phyloP scores from a whole-genome alignment of 2,797 vertebrate species.

The Acanthopagrus latus region DNA sequence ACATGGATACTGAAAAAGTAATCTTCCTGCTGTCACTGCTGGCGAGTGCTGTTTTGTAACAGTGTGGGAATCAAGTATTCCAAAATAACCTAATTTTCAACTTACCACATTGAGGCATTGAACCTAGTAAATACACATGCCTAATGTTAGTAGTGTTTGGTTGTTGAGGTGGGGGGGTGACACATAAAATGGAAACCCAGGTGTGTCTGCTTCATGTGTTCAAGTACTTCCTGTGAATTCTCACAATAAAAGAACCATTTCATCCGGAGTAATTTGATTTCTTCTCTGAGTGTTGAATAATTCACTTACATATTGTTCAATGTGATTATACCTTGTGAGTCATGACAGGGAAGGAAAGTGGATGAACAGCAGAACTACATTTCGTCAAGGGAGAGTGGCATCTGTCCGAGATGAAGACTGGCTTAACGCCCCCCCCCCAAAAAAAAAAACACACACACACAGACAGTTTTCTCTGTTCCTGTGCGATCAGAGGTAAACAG shows the following conservation, averaged over 20 bases:
- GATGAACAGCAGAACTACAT: constrained; percentile 49
- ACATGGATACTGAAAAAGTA: background rate
- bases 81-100: background rate
- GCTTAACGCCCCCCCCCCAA: too few relatives aligned
- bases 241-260: constrained; percentile 62
- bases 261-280: constrained; percentile 60
- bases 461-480: constrained; percentile 1
- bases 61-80: background rate
- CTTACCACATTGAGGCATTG: background rate
- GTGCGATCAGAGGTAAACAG: constrained; percentile 46
- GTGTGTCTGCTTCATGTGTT: constrained; percentile 31
- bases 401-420: constrained; percentile 40
- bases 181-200: constrained; percentile 42
- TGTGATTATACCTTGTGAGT: constrained; percentile 64
- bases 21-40: background rate
- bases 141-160: background rate
- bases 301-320: constrained; percentile 65
- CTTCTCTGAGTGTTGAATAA: constrained; percentile 64
- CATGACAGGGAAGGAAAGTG: constrained; percentile 47
- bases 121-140: background rate
- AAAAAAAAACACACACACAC: constrained; percentile 4
- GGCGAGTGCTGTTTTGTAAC: background rate
- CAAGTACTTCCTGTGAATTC: constrained; percentile 55
- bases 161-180: background rate
- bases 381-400: constrained; percentile 46